Evolutionary conservation across 92 coral and sea anemone genomes (phyloP), one percentile per base, ranked within the genome.

Genomic region (Nematostella vectensis): DNA sequence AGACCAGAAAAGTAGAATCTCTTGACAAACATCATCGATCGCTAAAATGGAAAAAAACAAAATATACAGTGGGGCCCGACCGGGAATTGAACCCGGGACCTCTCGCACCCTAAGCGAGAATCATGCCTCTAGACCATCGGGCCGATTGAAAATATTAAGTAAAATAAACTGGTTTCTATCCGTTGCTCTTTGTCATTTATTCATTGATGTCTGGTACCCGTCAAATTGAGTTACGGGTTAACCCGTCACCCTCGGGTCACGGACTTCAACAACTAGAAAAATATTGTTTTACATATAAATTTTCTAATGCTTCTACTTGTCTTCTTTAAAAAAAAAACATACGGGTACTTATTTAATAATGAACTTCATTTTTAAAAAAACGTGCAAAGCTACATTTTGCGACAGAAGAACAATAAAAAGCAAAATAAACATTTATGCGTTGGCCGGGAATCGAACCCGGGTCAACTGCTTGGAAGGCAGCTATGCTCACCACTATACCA

Each of bases 401-500:
- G n/a, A n/a, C n/a, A n/a, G n/a, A n/a, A n/a, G n/a, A 45, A 19
- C 9, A 45, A 45, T 10, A 19, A 45, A 6, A 45, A 45, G 18
- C 18, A 6, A 45, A 19, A 45, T n/a, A 45, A 45, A 6, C 4
- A 45, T 10, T 4, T 4, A 8, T 45, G 51, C 51, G 51, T 45
- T 19, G 51, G 51, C 51, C 89, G 95, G 96, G 96, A 87, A 87
- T 82, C 96, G 91, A 87, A 82, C 96, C 96, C 91, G 91, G 96
- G 70, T 82, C 96, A 74, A 87, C 86, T 87, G 96, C 96, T 87
- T 87, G 86, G 91, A 87, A 87, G 96, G 96, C 96, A 82, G 93
- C 96, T 74, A 87, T 87, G 91, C 96, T 87, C 67, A 83, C 96
- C 91, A 82, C 78, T 86, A 87, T 74, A 82, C 96, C 96, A 83